Percentiles rank a stretch among this genome's conserved stretches.
Evolutionary conservation across 2,797 vertebrate genomes (phyloP).

Genomic region (Tragopan temminckii): DNA sequence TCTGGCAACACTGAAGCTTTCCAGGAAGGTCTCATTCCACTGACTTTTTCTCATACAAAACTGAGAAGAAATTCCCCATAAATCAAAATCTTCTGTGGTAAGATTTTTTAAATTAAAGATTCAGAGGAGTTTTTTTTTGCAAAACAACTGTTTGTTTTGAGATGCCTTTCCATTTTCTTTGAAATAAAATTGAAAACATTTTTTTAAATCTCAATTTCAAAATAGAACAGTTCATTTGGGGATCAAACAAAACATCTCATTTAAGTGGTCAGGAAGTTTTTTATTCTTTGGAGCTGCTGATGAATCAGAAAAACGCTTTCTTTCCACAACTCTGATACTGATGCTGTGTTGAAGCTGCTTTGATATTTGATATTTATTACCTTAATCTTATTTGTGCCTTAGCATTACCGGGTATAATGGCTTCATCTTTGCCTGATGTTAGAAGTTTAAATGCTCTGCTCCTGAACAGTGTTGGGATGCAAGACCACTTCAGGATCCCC

Average conservation of each 20-base stretch:
- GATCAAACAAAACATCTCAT: slow-evolving; percentile 59
- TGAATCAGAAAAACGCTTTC: slow-evolving; percentile 61
- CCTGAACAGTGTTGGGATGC: neutral
- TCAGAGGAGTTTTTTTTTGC: neutral
- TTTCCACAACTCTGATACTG: slow-evolving; percentile 40
- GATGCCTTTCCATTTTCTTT: slow-evolving; percentile 30
- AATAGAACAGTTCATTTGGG: slow-evolving; percentile 34
- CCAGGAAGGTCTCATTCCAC: neutral
- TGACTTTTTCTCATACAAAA: neutral
- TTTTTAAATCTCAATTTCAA: slow-evolving; percentile 52
- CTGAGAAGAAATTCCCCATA: neutral
- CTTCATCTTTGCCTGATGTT: slow-evolving; percentile 49
- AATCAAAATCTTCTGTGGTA: slow-evolving; percentile 1
- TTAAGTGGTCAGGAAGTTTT: slow-evolving; percentile 62
- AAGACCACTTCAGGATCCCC: neutral
- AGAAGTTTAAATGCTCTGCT: slow-evolving; percentile 11
- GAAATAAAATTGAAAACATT: slow-evolving; percentile 69
- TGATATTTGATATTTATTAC: slow-evolving; percentile 73
- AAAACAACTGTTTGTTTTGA: slow-evolving; percentile 8
- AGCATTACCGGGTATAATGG: slow-evolving; percentile 27
- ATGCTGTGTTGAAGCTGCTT: slow-evolving; percentile 55
- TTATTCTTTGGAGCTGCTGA: slow-evolving; percentile 54
- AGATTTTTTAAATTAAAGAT: slow-evolving; percentile 32
- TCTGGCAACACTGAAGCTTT: slow-evolving; percentile 18
- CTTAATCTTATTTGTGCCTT: slow-evolving; percentile 67